A percentile compares a stretch with the other conserved stretches of the same genome.
phyloP scores from a whole-genome alignment of 2,113 vertebrate genomes.

The Microcebus ravelobensis region DNA sequence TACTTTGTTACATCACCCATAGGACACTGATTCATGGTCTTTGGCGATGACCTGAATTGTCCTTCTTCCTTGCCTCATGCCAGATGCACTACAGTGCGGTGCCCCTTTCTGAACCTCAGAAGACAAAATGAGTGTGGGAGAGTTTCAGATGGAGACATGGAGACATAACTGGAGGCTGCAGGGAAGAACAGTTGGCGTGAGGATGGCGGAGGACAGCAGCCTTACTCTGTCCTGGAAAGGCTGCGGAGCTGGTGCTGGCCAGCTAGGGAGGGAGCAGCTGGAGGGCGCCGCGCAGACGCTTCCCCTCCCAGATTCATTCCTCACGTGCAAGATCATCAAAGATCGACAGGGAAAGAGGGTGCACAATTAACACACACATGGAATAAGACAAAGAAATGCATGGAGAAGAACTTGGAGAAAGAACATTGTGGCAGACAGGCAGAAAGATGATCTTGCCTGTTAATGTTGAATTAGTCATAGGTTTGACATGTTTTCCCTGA shows the following conservation, averaged over 20 bases:
- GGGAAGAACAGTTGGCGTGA: neutral
- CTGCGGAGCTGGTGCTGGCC: neutral
- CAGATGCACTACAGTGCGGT: neutral
- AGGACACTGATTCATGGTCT: neutral
- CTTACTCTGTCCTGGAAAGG: accelerated
- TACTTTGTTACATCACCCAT: too few relatives aligned
- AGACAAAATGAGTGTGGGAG: neutral
- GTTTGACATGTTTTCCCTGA: accelerated
- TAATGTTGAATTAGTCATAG: neutral
- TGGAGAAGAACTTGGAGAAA: neutral
- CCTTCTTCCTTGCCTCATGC: neutral
- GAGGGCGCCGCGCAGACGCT: accelerated
- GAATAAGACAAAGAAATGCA: neutral
- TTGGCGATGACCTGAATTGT: neutral
- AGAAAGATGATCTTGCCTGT: neutral
- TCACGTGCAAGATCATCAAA: neutral
- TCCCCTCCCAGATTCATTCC: neutral
- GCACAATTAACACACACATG: neutral
- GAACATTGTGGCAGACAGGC: neutral
- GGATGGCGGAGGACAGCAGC: accelerated
- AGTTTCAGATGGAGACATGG: neutral
- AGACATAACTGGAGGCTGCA: neutral
- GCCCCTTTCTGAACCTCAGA: neutral
- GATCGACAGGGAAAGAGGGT: neutral
- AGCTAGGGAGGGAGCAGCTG: too few relatives aligned